These are phyloP conservation scores for Ruditapes philippinarum DNA, from an alignment of 1,140 invertebrate genomes.

Conservation along the genomic window DNA sequence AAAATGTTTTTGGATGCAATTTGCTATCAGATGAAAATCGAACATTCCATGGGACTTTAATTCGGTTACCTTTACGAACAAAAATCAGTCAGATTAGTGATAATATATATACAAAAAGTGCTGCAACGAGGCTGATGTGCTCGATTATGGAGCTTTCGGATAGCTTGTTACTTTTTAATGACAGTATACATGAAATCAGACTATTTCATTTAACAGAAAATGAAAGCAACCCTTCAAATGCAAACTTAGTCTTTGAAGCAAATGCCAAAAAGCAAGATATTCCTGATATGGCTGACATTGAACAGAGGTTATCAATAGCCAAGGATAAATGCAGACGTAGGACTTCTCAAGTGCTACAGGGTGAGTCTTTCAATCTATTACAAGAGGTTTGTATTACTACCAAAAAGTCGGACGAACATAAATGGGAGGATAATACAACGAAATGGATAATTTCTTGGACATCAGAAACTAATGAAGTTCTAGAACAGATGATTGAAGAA, in stretches of 20 bases:
- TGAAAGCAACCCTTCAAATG: background rate
- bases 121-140: conserved; percentile 72
- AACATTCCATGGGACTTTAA: conserved; percentile 75
- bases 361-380: background rate
- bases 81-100: conserved; percentile 77
- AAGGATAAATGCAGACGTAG: background rate
- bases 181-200: conserved; percentile 74
- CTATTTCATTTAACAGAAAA: conserved; percentile 72
- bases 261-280: background rate
- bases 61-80: conserved; percentile 80
- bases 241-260: conserved; percentile 4
- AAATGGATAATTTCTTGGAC: background rate
- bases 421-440: background rate
- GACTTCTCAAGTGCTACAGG: background rate
- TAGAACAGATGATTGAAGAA: no score
- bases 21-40: background rate
- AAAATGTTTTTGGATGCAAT: conserved; percentile 78
- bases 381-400: background rate
- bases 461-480: background rate
- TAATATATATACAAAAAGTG: conserved; percentile 72
- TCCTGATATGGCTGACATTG: background rate
- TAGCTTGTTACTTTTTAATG: conserved; percentile 79
- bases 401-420: background rate
- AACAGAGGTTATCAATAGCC: background rate
- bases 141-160: conserved; percentile 68